Percentiles rank a stretch among this genome's conserved stretches.
Evolutionary conservation across 2,888 invertebrate species (phyloP).

Genomic region (Aphodius sticticus): DNA sequence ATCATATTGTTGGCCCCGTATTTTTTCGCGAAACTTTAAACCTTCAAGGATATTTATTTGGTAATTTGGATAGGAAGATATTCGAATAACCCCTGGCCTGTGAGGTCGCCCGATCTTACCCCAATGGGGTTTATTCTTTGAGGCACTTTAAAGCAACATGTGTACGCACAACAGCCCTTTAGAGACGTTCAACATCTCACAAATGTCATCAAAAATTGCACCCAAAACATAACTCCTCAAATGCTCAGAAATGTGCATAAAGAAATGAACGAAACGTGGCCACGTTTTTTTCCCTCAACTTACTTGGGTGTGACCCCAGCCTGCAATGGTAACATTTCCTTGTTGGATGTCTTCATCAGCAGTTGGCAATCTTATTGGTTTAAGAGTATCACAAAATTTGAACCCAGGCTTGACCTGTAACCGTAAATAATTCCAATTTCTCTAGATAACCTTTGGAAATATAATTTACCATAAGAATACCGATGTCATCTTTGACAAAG

Average conservation of each 20-base stretch:
- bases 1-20: no score
- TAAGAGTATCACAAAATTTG: not conserved
- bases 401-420: not conserved
- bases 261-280: slow-evolving; percentile 42
- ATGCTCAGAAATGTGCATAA: no score
- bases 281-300: slow-evolving; percentile 41
- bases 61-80: not conserved
- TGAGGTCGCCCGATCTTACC: no score
- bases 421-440: not conserved
- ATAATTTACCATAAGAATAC: not conserved
- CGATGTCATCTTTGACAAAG: not conserved
- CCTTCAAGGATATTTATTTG: no score
- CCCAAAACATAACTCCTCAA: no score
- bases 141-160: no score
- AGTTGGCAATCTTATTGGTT: slow-evolving; percentile 51
- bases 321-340: slow-evolving; percentile 18
- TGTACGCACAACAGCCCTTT: no score
- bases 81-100: no score
- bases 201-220: no score
- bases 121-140: no score
- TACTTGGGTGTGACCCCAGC: slow-evolving; percentile 27
- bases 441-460: not conserved
- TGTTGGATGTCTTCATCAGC: slow-evolving; percentile 21
- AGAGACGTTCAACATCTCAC: no score
- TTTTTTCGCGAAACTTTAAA: no score